These are phyloP conservation scores for Fregetta grallaria DNA, from an alignment of 2,113 vertebrate species.

Conservation along the genomic window DNA sequence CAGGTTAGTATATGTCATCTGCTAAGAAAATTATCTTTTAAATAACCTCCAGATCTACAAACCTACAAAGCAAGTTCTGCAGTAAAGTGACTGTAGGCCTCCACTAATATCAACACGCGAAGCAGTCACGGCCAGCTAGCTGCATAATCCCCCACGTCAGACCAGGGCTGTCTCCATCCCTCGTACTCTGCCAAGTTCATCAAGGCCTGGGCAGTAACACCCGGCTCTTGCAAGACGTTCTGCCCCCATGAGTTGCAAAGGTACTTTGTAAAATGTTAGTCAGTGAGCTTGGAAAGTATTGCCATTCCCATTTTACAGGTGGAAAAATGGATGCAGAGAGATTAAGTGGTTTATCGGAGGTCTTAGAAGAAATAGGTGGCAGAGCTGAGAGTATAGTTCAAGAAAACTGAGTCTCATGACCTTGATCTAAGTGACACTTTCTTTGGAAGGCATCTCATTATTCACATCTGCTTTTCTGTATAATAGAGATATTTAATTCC, in stretches of 20 bases:
- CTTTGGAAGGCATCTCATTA: not conserved
- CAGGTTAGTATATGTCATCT: not conserved
- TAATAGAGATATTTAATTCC: not conserved
- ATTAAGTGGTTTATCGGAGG: not conserved
- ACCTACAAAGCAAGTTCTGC: not conserved
- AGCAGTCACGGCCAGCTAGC: not conserved
- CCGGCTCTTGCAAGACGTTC: not conserved
- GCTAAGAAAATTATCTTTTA: not conserved
- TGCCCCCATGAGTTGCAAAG: not conserved
- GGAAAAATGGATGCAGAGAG: not conserved
- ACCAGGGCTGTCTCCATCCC: not conserved
- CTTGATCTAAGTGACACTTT: not conserved
- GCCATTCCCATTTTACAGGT: not conserved
- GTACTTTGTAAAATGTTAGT: not conserved
- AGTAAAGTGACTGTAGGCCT: not conserved
- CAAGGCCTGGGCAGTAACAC: not conserved
- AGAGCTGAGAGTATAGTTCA: not conserved
- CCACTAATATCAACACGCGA: not conserved
- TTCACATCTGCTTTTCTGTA: not conserved
- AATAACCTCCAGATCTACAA: not conserved
- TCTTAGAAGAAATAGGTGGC: not conserved
- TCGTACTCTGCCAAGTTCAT: accelerated
- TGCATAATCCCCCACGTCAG: not conserved
- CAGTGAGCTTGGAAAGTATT: not conserved
- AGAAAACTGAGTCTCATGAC: not conserved